Conservation (phyloP, 1,140 invertebrate species). For the Gerris buenoi region DNA sequence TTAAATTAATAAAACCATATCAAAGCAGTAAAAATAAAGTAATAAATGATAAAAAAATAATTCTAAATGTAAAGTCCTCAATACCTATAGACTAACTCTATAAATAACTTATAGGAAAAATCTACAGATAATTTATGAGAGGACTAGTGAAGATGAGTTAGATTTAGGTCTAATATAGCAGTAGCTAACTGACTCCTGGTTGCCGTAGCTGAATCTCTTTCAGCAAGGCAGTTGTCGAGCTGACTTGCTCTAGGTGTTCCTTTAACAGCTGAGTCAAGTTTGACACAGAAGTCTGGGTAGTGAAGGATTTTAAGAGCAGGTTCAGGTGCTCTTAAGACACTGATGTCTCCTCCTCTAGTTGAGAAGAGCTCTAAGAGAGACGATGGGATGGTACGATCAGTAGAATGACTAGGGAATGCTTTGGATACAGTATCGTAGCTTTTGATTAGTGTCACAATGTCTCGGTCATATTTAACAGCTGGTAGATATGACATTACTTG, state of each 20-base stretch:
- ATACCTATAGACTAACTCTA: too few species aligned
- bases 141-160: neutral
- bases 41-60: too few species aligned
- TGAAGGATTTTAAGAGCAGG: constrained; percentile 37
- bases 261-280: constrained; percentile 2
- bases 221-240: constrained; percentile 10
- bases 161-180: constrained; percentile 16
- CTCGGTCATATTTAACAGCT: constrained; percentile 42
- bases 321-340: constrained; percentile 54
- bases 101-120: too few species aligned
- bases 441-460: constrained; percentile 32
- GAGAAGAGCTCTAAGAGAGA: neutral
- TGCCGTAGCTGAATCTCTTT: constrained; percentile 19
- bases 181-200: constrained; percentile 22
- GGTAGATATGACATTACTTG: constrained; percentile 39
- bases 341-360: constrained; percentile 31
- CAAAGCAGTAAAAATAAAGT: too few species aligned
- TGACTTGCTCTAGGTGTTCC: neutral
- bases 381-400: neutral
- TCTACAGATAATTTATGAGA: too few species aligned
- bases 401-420: constrained; percentile 12
- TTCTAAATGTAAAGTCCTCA: too few species aligned
- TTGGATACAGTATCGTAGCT: constrained; percentile 1
- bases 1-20: too few species aligned
- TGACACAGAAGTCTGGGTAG: constrained; percentile 4